Evolutionary conservation across 2,888 invertebrate species (phyloP), one percentile per base, ranked within the genome.

Genomic region (Pandemis heparana): DNA sequence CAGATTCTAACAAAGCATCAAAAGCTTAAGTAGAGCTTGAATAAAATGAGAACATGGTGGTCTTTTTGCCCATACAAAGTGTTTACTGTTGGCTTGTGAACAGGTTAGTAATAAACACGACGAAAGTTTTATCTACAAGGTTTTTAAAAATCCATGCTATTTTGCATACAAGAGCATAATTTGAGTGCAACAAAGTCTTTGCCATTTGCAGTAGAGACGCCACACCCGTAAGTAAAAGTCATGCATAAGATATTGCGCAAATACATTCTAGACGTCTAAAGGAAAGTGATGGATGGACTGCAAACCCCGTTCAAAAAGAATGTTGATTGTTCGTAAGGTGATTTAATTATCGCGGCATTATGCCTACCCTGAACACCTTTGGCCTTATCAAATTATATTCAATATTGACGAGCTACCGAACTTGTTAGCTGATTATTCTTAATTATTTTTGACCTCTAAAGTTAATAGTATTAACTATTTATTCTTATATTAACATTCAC

Each of bases 401-500:
- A 73, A 73, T 73, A 68, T 72, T 67, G 18, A 73, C 46, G 48
- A 23, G 23, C 32, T 38, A 63, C 53, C 18, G 38, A 56, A 39
- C 62, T 56, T 39, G 73, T 64, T 32, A n/a, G 59, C 48, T 63
- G 56, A 53, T 56, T 63, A 67, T 68, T 56, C 43, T 32, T 73
- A 56, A 64, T 63, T 64, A 46, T 59, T 60, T 38, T 14, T 41
- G 73, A 73, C 73, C 73, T 73, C 73, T n/a, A 59, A 68, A 60
- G 32, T 43, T 46, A 60, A 60, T 64, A 70, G 63, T 70, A 14
- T 63, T 63, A 69, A 73, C 18, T 67, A 53, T 23, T 59, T 41
- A 60, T 48, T 68, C 68, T 64, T 69, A 73, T 69, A 73, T 69
- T 48, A 41, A 69, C 73, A 56, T 68, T 73, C 68, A 73, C 68